phyloP scores from a whole-genome alignment of 2,888 invertebrate species.

The Tipula confusa region DNA sequence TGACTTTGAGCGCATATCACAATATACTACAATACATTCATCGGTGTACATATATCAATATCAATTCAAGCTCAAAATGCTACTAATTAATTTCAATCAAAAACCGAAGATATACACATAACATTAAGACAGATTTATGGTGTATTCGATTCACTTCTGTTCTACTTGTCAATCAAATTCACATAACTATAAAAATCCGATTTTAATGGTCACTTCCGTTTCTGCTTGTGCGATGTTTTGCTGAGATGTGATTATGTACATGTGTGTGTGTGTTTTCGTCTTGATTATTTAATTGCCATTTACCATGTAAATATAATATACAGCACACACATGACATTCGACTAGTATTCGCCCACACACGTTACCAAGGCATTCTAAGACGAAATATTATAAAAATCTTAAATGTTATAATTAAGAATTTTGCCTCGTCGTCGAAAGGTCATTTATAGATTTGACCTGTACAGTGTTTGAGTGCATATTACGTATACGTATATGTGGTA shows the following conservation, averaged over 20 bases:
- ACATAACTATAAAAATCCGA: neutral
- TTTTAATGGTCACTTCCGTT: neutral
- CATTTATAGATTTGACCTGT: constrained; percentile 12
- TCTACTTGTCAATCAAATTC: constrained; percentile 12
- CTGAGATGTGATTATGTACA: neutral
- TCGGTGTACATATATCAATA: neutral
- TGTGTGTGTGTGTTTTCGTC: neutral
- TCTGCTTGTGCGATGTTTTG: neutral
- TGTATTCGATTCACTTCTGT: neutral
- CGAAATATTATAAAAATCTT: neutral
- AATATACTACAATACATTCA: too few species aligned
- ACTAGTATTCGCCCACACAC: neutral
- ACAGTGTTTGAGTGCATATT: neutral
- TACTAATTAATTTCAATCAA: neutral
- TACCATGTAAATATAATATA: neutral
- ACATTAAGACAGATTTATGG: neutral
- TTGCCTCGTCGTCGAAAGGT: neutral
- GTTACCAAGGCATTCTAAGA: neutral
- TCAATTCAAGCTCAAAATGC: neutral
- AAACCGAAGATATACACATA: neutral
- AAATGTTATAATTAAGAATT: neutral
- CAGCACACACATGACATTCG: neutral
- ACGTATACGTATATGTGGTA: neutral
- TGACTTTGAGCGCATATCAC: too few species aligned
- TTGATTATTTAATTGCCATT: neutral